Evolutionary conservation across 2,113 vertebrate genomes (phyloP), one percentile per base, ranked within the genome.

Genomic region (Mesoclemmys tuberculata): DNA sequence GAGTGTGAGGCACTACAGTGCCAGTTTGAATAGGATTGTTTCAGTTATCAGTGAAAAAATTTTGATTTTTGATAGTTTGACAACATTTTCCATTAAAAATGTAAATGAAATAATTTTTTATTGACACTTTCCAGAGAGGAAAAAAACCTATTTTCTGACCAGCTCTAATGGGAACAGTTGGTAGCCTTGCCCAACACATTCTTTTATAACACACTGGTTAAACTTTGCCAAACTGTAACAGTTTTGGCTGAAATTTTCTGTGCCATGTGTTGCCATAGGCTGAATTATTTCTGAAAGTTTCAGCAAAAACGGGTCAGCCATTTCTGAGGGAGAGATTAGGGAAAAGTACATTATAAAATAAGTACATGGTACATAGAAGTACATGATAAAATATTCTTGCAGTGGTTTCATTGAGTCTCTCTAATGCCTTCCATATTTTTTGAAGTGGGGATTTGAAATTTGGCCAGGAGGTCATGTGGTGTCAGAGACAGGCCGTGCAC

Each of bases 281-380:
- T 64, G 14, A 91, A 81, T 87, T 80, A 52, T 83, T 95, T 92
- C 49, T 90, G 84, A n/a, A 61, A 93, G n/a, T 27, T 75, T 52
- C 16, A 31, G 84, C 92, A 78, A 82, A 80, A 82, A 11, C 19
- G 16, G 24, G 21, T 46, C 61, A 12, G 1, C 80, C 4, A 26
- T 89, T 96, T 94, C 80, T 82, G 84, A 83, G 44, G 92, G 27
- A 2, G 1, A 38, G 48, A 31, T 19, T 80, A 56, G 82, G 35
- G 77, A 44, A 74, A 44, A 74, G 2, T 24, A 5, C 44, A 46
- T 46, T 46, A 46, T 46, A 46, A 46, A 8, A 46, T 46, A 46
- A 46, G 46, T 46, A 46, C 46, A 46, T 46, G 46, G 8, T 46
- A 46, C 46, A 46, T 5, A 46, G 8, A 46, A 46, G 46, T 46